A percentile compares a stretch with the other conserved stretches of the same genome.
phyloP scores from a whole-genome alignment of 2,113 vertebrate species.

The Pluvianellus socialis region DNA sequence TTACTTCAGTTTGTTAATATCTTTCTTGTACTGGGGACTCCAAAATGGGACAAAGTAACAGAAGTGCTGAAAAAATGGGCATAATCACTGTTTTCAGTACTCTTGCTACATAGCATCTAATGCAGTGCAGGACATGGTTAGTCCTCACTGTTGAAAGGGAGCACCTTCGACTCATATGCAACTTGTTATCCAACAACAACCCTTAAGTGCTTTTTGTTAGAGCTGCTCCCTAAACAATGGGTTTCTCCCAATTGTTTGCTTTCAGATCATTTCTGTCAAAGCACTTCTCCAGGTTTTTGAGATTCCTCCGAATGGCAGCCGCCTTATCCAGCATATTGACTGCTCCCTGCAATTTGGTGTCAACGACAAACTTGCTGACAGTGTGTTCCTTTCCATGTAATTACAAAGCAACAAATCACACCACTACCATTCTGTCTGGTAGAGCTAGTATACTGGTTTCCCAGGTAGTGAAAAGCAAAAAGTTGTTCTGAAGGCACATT shows the following conservation, averaged over 20 bases:
- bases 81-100: not conserved
- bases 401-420: not conserved
- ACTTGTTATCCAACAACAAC: not conserved
- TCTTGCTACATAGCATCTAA: rapidly evolving
- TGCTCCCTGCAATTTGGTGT: not conserved
- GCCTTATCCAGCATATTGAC: not conserved
- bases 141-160: not conserved
- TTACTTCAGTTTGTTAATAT: not conserved
- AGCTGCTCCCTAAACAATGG: not conserved
- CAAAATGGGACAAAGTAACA: not conserved
- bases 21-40: not conserved
- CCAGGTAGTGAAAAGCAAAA: not conserved
- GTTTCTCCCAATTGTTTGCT: not conserved
- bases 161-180: not conserved
- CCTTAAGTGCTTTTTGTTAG: not conserved
- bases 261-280: not conserved
- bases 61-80: not conserved
- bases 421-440: not conserved
- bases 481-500: not conserved
- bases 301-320: not conserved
- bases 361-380: not conserved
- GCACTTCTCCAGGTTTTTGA: not conserved
- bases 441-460: not conserved
- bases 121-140: rapidly evolving
- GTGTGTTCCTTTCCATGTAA: not conserved